Evolutionary conservation across 1,140 invertebrate species (phyloP).

Genomic region (Archivesica marissinica): DNA sequence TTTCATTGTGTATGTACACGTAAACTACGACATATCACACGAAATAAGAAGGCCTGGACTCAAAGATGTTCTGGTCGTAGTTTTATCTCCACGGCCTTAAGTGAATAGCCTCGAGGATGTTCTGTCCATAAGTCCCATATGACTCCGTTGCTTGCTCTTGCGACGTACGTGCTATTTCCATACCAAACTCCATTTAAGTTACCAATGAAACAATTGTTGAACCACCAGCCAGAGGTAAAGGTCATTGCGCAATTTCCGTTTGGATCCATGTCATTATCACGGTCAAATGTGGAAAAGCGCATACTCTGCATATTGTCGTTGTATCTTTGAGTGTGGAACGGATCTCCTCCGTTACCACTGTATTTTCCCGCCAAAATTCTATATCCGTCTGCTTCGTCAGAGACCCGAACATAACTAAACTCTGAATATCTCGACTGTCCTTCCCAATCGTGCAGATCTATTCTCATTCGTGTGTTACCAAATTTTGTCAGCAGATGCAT

Average conservation of each 20-base stretch:
- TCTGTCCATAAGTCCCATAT: slow-evolving; percentile 65
- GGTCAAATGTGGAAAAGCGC: slow-evolving; percentile 68
- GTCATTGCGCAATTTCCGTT: slow-evolving; percentile 59
- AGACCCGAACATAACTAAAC: slow-evolving; percentile 52
- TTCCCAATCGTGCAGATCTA: slow-evolving; percentile 58
- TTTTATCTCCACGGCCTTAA: slow-evolving; percentile 58
- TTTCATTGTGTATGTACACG: too few species aligned
- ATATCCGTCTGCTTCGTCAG: slow-evolving; percentile 61
- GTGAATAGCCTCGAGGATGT: slow-evolving; percentile 52
- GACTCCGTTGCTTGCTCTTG: slow-evolving; percentile 53
- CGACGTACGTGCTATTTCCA: slow-evolving; percentile 32
- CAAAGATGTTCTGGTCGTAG: slow-evolving; percentile 45
- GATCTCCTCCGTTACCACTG: slow-evolving; percentile 56
- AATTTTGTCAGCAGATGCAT: slow-evolving; percentile 63
- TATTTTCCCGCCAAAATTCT: slow-evolving; percentile 61
- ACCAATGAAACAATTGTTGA: slow-evolving; percentile 59
- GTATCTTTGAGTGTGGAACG: slow-evolving; percentile 60
- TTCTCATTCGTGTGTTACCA: slow-evolving; percentile 64
- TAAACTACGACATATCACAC: too few species aligned
- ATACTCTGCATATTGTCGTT: slow-evolving; percentile 57
- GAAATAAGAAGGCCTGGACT: too few species aligned
- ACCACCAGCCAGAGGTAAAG: slow-evolving; percentile 69
- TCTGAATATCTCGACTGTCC: slow-evolving; percentile 30
- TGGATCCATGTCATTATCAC: slow-evolving; percentile 64
- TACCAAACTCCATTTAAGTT: slow-evolving; percentile 68